Evolutionary conservation across 2,113 vertebrate genomes (phyloP).

Genomic region (Ameiurus melas): DNA sequence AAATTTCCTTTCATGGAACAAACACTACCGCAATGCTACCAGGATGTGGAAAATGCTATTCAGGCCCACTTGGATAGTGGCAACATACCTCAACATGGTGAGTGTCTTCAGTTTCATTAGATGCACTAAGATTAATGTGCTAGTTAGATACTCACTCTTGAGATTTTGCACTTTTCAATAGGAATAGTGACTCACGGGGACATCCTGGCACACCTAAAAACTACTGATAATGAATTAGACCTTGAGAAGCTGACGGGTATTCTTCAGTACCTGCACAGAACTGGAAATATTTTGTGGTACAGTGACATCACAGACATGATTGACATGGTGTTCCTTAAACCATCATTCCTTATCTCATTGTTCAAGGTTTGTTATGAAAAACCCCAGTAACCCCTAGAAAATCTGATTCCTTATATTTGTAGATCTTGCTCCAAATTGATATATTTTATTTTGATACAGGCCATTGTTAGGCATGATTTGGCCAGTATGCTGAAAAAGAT

Average conservation of each 20-base stretch:
- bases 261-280: constrained; percentile 69
- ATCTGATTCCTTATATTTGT: not conserved
- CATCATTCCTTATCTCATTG: constrained; percentile 69
- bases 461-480: constrained; percentile 66
- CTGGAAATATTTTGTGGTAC: constrained; percentile 69
- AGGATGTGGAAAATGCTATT: constrained; percentile 64
- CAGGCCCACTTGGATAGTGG: constrained; percentile 25
- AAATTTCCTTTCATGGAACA: constrained; percentile 62
- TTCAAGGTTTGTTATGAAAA: constrained; percentile 67
- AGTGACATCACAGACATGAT: constrained; percentile 65
- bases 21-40: constrained; percentile 61
- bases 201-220: constrained; percentile 25
- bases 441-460: constrained; percentile 45
- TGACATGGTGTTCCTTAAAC: constrained; percentile 65
- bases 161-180: constrained; percentile 36
- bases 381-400: not conserved
- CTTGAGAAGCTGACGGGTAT: constrained; percentile 54
- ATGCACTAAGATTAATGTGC: not conserved
- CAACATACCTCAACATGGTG: constrained; percentile 64
- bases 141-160: not conserved
- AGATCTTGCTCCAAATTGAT: not conserved
- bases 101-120: constrained; percentile 21
- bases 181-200: constrained; percentile 66
- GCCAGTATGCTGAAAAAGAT: constrained; percentile 61
- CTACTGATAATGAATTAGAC: constrained; percentile 57